phyloP scores from a whole-genome alignment of 64 coral and sea anemone species.

The Montipora sp. region DNA sequence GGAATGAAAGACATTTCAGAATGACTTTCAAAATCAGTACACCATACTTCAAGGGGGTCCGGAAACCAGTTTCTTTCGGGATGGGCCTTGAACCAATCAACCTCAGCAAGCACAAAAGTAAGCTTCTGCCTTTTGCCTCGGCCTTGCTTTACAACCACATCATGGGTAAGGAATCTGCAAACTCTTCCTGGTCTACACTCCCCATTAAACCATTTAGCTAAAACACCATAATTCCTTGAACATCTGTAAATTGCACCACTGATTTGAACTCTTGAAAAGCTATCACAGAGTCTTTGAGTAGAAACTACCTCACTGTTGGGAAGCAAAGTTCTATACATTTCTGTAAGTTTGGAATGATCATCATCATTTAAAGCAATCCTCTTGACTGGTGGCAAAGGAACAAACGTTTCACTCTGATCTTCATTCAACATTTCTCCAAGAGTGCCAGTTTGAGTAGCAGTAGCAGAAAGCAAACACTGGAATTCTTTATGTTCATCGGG shows the following conservation, averaged over 20 bases:
- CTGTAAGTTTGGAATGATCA: no score
- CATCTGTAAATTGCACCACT: neutral
- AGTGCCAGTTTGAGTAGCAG: slow-evolving; percentile 1
- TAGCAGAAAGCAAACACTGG: neutral
- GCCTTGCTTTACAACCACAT: neutral
- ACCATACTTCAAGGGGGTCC: neutral
- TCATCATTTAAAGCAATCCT: slow-evolving; percentile 14
- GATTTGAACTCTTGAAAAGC: neutral
- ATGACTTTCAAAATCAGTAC: neutral
- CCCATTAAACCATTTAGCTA: slow-evolving; percentile 15
- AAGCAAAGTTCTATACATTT: no score
- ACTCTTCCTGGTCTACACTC: slow-evolving; percentile 16
- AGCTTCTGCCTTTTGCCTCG: neutral
- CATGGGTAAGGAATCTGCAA: slow-evolving; percentile 10
- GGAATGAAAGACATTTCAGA: no score
- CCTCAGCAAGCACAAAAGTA: neutral
- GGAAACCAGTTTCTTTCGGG: neutral
- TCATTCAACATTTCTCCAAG: slow-evolving; percentile 18
- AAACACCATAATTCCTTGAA: neutral
- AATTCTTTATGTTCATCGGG: neutral
- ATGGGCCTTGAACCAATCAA: neutral
- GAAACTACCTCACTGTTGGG: neutral
- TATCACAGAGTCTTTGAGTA: slow-evolving; percentile 3
- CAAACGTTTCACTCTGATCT: neutral
- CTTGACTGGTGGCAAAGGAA: slow-evolving; percentile 17